A percentile compares a stretch with the other conserved stretches of the same genome.
These are phyloP conservation scores for Thermophis baileyi DNA, from an alignment of 2,113 vertebrate species.

Conservation along the genomic window DNA sequence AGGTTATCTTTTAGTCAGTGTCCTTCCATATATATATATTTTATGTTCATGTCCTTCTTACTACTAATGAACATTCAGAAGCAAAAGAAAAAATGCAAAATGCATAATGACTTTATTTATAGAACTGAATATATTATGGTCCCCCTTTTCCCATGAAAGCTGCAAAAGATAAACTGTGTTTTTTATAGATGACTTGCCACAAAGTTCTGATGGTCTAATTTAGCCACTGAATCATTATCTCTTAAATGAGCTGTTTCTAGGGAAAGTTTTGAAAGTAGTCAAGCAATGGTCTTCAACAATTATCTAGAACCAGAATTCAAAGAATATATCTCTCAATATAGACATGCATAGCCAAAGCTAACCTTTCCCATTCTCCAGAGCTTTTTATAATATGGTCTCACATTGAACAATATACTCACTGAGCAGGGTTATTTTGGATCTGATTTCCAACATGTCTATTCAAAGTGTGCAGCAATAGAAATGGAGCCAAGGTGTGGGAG, in stretches of 20 bases:
- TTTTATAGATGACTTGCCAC: not conserved
- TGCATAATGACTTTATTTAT: slow-evolving; percentile 34
- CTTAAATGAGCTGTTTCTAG: not conserved
- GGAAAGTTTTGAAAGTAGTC: not conserved
- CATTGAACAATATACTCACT: not conserved
- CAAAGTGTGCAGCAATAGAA: not conserved
- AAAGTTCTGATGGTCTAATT: not conserved
- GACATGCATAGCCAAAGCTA: not conserved
- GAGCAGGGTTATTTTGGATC: not conserved
- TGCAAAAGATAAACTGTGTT: slow-evolving; percentile 7
- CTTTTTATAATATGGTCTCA: not conserved
- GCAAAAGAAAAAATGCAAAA: slow-evolving; percentile 39
- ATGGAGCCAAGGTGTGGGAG: not conserved
- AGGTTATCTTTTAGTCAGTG: slow-evolving; percentile 29
- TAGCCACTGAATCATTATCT: not conserved
- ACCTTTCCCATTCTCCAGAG: not conserved
- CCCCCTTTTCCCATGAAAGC: slow-evolving; percentile 18
- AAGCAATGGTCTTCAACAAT: not conserved
- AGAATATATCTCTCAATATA: not conserved
- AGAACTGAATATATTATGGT: slow-evolving; percentile 37
- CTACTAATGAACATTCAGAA: slow-evolving; percentile 20
- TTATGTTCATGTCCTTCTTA: not conserved
- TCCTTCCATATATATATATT: no score
- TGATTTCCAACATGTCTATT: not conserved
- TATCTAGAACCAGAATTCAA: not conserved